Evolutionary conservation across 2,888 invertebrate species (phyloP).

Genomic region (Pollenia griseotomentosa): DNA sequence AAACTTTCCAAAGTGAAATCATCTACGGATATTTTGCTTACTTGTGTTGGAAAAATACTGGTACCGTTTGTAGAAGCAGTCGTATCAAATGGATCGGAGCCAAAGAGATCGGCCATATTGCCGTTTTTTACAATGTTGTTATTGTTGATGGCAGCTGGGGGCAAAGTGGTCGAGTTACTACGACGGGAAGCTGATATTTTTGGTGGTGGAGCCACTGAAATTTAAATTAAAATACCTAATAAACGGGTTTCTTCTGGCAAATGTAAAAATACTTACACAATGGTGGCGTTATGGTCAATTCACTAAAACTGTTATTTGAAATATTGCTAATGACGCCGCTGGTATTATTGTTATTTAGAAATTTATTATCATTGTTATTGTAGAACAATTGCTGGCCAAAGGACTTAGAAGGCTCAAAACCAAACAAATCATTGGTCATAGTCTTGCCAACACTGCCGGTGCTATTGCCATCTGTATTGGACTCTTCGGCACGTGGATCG

Average conservation of each 20-base stretch:
- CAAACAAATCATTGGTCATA: constrained; percentile 83
- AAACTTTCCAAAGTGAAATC: constrained; percentile 97
- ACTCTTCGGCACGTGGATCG: constrained; percentile 94
- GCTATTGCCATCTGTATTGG: constrained; percentile 81
- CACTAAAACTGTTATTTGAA: constrained; percentile 78
- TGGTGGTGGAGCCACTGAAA: constrained; percentile 95
- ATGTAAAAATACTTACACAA: constrained; percentile 86
- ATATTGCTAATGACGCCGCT: constrained; percentile 77
- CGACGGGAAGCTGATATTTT: constrained; percentile 88
- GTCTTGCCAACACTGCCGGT: constrained; percentile 80
- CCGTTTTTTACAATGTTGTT: constrained; percentile 80
- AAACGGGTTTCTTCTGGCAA: not conserved
- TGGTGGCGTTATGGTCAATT: constrained; percentile 86
- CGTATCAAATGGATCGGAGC: constrained; percentile 89
- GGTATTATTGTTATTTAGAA: constrained; percentile 78
- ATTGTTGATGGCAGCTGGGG: constrained; percentile 74
- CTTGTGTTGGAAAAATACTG: constrained; percentile 88
- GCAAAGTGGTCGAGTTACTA: constrained; percentile 76
- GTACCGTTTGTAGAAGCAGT: constrained; percentile 78
- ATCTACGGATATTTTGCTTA: constrained; percentile 85
- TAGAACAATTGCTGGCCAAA: constrained; percentile 85
- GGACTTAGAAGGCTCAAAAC: constrained; percentile 83
- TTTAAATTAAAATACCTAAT: constrained; percentile 4
- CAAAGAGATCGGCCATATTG: constrained; percentile 90
- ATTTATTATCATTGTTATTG: constrained; percentile 80